Percentiles rank a stretch among this genome's conserved stretches.
Conservation (phyloP, 2,797 vertebrate genomes). For the Lutjanus argentimaculatus region DNA sequence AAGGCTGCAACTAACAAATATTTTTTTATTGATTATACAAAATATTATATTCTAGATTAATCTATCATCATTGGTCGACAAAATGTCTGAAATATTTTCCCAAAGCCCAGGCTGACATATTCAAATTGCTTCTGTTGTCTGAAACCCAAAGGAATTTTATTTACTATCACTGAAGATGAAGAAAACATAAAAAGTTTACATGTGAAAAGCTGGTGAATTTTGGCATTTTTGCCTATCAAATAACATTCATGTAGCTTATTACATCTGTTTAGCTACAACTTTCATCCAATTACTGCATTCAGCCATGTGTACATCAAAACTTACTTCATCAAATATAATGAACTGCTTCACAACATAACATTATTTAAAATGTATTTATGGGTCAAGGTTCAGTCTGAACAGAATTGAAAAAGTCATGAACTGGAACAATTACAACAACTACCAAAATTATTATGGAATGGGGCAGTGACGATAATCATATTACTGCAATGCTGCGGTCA, state of each 20-base stretch:
- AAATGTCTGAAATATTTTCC: neutral
- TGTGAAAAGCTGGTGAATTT: fast-evolving
- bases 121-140: neutral
- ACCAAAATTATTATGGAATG: too few species aligned
- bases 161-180: neutral
- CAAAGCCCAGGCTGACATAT: neutral
- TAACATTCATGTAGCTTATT: neutral
- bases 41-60: neutral
- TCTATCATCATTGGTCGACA: neutral
- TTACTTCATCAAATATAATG: neutral
- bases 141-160: neutral
- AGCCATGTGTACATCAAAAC: too few species aligned
- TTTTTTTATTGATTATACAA: neutral
- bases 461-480: too few species aligned
- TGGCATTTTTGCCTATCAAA: neutral
- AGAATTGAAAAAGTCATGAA: too few species aligned
- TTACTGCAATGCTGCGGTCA: too few species aligned
- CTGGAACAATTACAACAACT: too few species aligned
- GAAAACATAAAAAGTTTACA: neutral
- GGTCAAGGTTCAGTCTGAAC: too few species aligned
- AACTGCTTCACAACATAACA: too few species aligned
- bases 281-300: too few species aligned
- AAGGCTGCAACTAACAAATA: neutral
- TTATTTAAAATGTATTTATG: neutral
- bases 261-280: neutral